These are phyloP conservation scores for Heterochromis multidens DNA, from an alignment of 2,113 vertebrate species.

Conservation along the genomic window DNA sequence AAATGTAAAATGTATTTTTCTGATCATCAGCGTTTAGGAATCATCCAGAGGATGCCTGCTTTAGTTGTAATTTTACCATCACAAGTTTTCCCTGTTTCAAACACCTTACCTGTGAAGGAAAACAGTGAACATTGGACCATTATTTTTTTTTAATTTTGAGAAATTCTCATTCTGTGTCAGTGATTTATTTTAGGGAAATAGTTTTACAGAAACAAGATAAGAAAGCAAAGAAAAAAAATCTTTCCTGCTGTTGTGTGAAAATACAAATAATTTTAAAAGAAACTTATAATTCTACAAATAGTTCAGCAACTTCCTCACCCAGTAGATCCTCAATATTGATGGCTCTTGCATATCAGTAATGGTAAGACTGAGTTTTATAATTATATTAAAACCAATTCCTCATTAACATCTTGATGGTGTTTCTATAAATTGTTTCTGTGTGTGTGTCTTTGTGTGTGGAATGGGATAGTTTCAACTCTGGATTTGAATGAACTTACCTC, in stretches of 20 bases:
- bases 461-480: background rate
- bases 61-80: background rate
- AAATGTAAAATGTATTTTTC: background rate
- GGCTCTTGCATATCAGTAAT: too few relatives aligned
- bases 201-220: too few relatives aligned
- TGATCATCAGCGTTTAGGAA: background rate
- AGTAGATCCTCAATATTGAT: background rate
- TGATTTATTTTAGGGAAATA: background rate
- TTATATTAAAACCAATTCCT: too few relatives aligned
- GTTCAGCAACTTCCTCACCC: too few relatives aligned
- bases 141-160: background rate
- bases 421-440: too few relatives aligned
- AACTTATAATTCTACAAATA: too few relatives aligned
- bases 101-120: background rate
- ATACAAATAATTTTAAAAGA: too few relatives aligned
- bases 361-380: too few relatives aligned
- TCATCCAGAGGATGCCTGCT: background rate
- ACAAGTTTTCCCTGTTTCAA: too few relatives aligned
- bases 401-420: too few relatives aligned
- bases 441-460: background rate
- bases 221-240: background rate
- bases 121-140: background rate
- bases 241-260: background rate
- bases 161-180: background rate
- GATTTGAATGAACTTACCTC: background rate